Evolutionary conservation across 2,888 invertebrate species (phyloP).

Genomic region (Autographa gamma): DNA sequence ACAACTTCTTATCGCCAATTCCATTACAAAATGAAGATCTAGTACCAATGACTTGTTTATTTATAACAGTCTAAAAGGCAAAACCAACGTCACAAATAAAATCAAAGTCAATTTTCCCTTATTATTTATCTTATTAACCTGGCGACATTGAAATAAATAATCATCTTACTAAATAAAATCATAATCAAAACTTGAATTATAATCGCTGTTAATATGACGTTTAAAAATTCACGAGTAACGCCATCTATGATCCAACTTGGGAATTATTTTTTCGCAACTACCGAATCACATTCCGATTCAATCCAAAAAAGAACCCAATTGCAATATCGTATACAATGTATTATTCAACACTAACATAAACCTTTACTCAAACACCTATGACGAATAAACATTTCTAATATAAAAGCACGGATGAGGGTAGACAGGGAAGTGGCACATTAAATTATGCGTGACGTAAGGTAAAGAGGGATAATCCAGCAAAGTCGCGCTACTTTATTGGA

Average conservation of each 20-base stretch:
- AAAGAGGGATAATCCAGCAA: conserved; percentile 84
- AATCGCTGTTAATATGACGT: too few relatives aligned
- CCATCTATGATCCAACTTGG: not conserved
- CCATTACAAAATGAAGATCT: too few relatives aligned
- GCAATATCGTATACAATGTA: conserved; percentile 10
- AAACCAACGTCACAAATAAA: too few relatives aligned
- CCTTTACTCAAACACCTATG: conserved; percentile 36
- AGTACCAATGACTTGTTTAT: not conserved
- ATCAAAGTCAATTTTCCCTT: too few relatives aligned
- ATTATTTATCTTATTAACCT: too few relatives aligned
- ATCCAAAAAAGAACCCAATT: conserved; percentile 22
- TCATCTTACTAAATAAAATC: too few relatives aligned
- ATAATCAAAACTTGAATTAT: too few relatives aligned
- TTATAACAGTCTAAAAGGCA: too few relatives aligned
- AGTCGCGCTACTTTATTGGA: conserved; percentile 79
- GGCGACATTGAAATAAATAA: too few relatives aligned
- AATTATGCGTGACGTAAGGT: conserved; percentile 82
- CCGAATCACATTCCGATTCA: conserved; percentile 5
- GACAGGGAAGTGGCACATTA: conserved; percentile 83
- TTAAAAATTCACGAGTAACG: not conserved
- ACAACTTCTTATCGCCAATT: too few relatives aligned
- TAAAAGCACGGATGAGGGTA: conserved; percentile 76
- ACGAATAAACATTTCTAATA: conserved; percentile 58
- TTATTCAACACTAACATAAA: conserved; percentile 28
- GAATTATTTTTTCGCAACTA: not conserved